Conservation (phyloP, 2,797 vertebrate species). For the Champsocephalus gunnari region DNA sequence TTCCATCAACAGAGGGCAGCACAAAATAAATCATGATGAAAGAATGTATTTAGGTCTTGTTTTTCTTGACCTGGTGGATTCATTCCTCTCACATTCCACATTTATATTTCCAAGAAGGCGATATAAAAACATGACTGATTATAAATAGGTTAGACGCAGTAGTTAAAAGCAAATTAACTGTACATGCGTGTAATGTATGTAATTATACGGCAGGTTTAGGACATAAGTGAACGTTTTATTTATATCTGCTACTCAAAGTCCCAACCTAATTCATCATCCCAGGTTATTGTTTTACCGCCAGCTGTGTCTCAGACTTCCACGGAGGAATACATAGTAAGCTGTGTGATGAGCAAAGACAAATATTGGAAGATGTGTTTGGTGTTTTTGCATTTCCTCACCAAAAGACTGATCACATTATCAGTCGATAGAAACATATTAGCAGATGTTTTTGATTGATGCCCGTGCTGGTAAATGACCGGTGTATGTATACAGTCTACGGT, state of each 20-base stretch:
- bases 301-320: slow-evolving; percentile 58
- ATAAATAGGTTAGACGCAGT: neutral
- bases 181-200: neutral
- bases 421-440: neutral
- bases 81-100: slow-evolving; percentile 28
- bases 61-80: slow-evolving; percentile 75
- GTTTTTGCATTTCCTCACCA: neutral
- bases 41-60: slow-evolving; percentile 62
- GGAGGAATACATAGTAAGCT: slow-evolving; percentile 45
- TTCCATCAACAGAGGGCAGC: slow-evolving; percentile 77
- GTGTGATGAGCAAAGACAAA: slow-evolving; percentile 46
- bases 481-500: slow-evolving; percentile 19
- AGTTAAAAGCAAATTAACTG: neutral
- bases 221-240: slow-evolving; percentile 36
- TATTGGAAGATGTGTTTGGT: slow-evolving; percentile 21
- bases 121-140: neutral
- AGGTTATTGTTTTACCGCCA: slow-evolving; percentile 35
- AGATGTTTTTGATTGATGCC: slow-evolving; percentile 21
- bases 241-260: slow-evolving; percentile 31
- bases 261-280: slow-evolving; percentile 28
- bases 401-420: neutral
- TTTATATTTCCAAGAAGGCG: neutral
- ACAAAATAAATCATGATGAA: slow-evolving; percentile 57
- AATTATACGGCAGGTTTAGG: slow-evolving; percentile 26
- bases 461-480: slow-evolving; percentile 19